These are phyloP conservation scores for Athalia circularis DNA, from an alignment of 2,888 invertebrate genomes.

Conservation along the genomic window DNA sequence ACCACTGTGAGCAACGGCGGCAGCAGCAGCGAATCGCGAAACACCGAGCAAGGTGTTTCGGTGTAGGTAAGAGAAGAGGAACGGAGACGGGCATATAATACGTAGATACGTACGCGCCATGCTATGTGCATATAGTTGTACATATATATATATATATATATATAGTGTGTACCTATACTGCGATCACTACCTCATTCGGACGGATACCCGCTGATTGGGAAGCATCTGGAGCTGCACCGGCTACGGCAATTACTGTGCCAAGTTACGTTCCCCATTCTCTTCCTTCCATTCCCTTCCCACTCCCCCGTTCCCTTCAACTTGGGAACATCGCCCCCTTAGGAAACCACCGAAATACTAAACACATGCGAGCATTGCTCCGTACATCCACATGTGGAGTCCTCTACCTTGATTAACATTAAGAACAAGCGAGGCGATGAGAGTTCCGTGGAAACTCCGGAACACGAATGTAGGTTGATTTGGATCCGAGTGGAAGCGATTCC, in stretches of 20 bases:
- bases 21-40: conserved; percentile 45
- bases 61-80: too few relatives aligned
- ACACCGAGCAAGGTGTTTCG: not conserved
- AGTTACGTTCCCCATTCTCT: conserved; percentile 30
- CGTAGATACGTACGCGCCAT: not conserved
- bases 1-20: conserved; percentile 50
- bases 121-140: conserved; percentile 37
- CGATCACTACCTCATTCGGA: conserved; percentile 51
- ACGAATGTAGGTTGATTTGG: not conserved
- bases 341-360: too few relatives aligned
- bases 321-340: too few relatives aligned
- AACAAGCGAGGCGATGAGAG: too few relatives aligned
- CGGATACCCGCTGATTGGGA: conserved; percentile 71
- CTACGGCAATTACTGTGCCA: conserved; percentile 71
- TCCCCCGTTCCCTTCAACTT: not conserved
- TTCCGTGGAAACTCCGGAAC: too few relatives aligned
- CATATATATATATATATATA: conserved; percentile 23
- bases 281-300: not conserved
- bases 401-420: too few relatives aligned
- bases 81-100: too few relatives aligned
- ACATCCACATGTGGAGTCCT: too few relatives aligned
- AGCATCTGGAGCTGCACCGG: conserved; percentile 73
- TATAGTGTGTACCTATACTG: conserved; percentile 46
- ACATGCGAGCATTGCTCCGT: too few relatives aligned
- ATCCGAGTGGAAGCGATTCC: not conserved